Evolutionary conservation across 1,140 invertebrate species (phyloP).

Genomic region (Babylonia areolata): DNA sequence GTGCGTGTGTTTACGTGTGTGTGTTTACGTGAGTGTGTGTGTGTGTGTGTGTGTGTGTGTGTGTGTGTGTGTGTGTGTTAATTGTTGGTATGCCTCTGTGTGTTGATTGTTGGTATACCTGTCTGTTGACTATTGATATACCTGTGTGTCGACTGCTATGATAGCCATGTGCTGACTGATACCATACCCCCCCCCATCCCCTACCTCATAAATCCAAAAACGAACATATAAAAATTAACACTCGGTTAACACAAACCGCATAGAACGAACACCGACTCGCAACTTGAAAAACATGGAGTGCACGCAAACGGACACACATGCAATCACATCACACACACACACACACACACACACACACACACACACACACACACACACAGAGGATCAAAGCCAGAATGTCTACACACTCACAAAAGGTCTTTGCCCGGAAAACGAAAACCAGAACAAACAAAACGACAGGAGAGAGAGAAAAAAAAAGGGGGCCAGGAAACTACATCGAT

Average conservation of each 20-base stretch:
- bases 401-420: background rate
- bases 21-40: too few relatives aligned
- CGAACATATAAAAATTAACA: background rate
- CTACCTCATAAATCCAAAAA: background rate
- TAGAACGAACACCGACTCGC: background rate
- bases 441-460: too few relatives aligned
- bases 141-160: background rate
- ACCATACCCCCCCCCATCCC: background rate
- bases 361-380: background rate
- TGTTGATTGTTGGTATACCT: background rate
- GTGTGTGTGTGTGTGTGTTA: background rate
- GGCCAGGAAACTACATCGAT: too few relatives aligned
- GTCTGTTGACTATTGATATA: background rate
- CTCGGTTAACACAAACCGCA: too few relatives aligned
- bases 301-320: background rate
- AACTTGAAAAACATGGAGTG: too few relatives aligned
- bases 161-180: background rate
- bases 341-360: constrained; percentile 11
- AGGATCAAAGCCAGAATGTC: background rate
- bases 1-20: background rate
- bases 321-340: background rate
- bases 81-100: too few relatives aligned
- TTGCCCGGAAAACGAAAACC: too few relatives aligned
- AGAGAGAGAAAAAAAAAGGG: too few relatives aligned
- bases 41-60: too few relatives aligned